These are phyloP conservation scores for Stenurella melanura DNA, from an alignment of 2,888 invertebrate genomes.

Conservation along the genomic window DNA sequence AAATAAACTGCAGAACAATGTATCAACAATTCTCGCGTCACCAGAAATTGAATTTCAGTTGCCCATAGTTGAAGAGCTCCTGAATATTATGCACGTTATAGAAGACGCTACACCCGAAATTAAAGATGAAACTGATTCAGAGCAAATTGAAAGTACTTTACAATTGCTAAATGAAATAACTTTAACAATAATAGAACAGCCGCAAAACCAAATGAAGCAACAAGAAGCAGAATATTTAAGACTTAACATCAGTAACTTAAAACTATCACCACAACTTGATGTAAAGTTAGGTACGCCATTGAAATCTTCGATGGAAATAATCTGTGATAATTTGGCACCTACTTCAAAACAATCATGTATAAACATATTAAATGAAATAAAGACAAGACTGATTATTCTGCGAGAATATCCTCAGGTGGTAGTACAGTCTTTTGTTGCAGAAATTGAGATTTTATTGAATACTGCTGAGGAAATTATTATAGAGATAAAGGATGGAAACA, in stretches of 20 bases:
- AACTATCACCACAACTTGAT: slow-evolving; percentile 2
- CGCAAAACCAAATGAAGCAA: neutral
- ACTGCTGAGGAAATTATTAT: slow-evolving; percentile 1
- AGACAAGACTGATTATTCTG: neutral
- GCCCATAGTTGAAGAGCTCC: slow-evolving; percentile 11
- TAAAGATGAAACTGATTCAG: slow-evolving; percentile 10
- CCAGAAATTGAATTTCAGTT: neutral
- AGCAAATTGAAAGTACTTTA: slow-evolving; percentile 29
- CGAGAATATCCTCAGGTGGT: neutral
- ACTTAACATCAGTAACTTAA: neutral
- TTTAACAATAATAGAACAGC: neutral
- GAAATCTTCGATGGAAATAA: neutral
- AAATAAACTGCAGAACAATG: slow-evolving; percentile 11
- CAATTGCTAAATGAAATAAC: slow-evolving; percentile 8
- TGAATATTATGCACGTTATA: neutral
- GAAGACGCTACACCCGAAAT: slow-evolving; percentile 10
- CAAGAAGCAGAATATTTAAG: slow-evolving; percentile 14
- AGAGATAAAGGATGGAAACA: neutral
- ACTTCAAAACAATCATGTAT: slow-evolving; percentile 15
- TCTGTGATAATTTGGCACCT: neutral
- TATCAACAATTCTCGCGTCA: slow-evolving; percentile 14
- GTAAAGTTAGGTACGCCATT: slow-evolving; percentile 9
- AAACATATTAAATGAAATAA: slow-evolving; percentile 19
- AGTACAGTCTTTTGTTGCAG: neutral
- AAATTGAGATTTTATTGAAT: neutral